Percentiles rank a stretch among this genome's conserved stretches.
These are phyloP conservation scores for Tangara arthus DNA, from an alignment of 2,797 vertebrate genomes.

Conservation along the genomic window DNA sequence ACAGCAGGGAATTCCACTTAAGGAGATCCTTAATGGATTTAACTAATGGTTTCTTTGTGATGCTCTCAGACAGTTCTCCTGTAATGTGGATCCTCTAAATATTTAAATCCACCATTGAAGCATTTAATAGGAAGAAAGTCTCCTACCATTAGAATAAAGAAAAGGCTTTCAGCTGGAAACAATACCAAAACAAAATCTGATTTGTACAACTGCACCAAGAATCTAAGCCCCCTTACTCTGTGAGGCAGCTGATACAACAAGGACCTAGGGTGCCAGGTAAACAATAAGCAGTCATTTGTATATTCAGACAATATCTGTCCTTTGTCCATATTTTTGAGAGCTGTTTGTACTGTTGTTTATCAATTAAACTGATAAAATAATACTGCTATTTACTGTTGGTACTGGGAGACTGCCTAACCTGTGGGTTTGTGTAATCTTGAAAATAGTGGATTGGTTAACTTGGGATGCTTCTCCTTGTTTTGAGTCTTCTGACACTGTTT, in stretches of 20 bases:
- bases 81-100: constrained; percentile 65
- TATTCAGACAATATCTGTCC: neutral
- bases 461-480: neutral
- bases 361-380: neutral
- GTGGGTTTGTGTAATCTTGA: neutral
- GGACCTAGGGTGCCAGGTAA: constrained; percentile 22
- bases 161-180: constrained; percentile 56
- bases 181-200: constrained; percentile 40
- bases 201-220: constrained; percentile 29
- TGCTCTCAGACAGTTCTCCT: constrained; percentile 52
- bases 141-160: constrained; percentile 53
- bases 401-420: neutral
- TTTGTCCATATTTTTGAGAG: neutral
- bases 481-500: constrained; percentile 4
- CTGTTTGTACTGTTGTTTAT: neutral
- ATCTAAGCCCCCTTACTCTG: constrained; percentile 4
- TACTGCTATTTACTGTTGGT: neutral
- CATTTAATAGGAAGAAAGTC: constrained; percentile 64
- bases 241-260: neutral
- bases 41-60: constrained; percentile 64
- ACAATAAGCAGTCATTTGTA: neutral
- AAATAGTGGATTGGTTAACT: constrained; percentile 1
- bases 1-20: constrained; percentile 62
- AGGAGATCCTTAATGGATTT: constrained; percentile 69
- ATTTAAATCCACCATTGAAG: constrained; percentile 68